These are phyloP conservation scores for Gallinago solitaria DNA, from an alignment of 2,797 vertebrate genomes.

Conservation along the genomic window DNA sequence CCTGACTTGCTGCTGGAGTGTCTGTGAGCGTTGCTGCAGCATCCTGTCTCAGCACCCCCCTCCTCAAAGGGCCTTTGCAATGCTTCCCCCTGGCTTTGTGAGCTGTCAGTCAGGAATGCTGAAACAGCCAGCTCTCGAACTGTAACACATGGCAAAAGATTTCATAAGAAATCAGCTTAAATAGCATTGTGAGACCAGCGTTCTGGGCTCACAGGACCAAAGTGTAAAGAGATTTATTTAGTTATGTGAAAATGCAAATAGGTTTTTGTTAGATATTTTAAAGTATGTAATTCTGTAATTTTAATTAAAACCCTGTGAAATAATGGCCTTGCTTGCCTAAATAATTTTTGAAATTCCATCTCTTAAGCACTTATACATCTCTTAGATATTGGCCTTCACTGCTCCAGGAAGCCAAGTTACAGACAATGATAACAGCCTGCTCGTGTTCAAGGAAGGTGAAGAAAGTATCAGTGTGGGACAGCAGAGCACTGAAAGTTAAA, in stretches of 20 bases:
- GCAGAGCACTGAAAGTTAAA: background rate
- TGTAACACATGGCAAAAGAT: background rate
- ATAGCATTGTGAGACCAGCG: background rate
- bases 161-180: background rate
- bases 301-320: background rate
- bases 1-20: background rate
- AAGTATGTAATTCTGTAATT: background rate
- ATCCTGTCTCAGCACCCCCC: background rate
- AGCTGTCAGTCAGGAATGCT: background rate
- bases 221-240: background rate
- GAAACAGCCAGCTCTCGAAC: fast-evolving
- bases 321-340: background rate
- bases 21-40: background rate
- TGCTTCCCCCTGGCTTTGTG: background rate
- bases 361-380: background rate
- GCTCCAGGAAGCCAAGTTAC: background rate
- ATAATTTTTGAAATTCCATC: background rate
- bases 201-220: no score
- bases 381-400: background rate
- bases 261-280: background rate
- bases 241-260: background rate
- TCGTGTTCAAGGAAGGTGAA: background rate
- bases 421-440: background rate
- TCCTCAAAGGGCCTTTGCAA: background rate
- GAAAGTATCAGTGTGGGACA: background rate